Percentiles rank a stretch among this genome's conserved stretches.
phyloP scores from a whole-genome alignment of 2,888 invertebrate genomes.

The Mythimna impura region DNA sequence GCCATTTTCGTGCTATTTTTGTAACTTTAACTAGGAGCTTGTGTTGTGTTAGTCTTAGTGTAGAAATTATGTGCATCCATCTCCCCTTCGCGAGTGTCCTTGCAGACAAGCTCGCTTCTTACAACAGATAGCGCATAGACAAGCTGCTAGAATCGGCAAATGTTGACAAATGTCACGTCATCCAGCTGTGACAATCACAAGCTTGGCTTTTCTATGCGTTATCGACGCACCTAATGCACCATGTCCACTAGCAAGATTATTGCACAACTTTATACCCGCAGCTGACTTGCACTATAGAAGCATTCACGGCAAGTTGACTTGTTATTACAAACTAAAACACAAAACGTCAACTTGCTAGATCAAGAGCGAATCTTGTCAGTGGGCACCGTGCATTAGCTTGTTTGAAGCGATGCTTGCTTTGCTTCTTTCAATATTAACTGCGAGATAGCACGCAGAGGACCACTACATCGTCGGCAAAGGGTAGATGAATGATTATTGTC shows the following conservation, averaged over 20 bases:
- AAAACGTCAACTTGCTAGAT: neutral
- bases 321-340: constrained; percentile 2
- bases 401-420: constrained; percentile 23
- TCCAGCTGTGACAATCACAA: constrained; percentile 10
- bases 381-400: constrained; percentile 31
- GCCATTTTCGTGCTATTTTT: constrained; percentile 88
- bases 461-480: constrained; percentile 58
- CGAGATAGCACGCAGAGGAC: constrained; percentile 19
- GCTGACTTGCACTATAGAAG: neutral
- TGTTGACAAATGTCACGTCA: neutral
- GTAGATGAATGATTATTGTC: constrained; percentile 75
- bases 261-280: constrained; percentile 1
- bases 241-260: constrained; percentile 31
- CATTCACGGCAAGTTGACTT: constrained; percentile 4
- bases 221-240: constrained; percentile 24
- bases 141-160: constrained; percentile 18
- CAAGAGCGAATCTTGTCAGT: constrained; percentile 17
- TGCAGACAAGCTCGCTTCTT: constrained; percentile 36
- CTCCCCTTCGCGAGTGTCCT: constrained; percentile 72
- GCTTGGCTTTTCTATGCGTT: constrained; percentile 20
- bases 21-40: constrained; percentile 86
- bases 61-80: constrained; percentile 71
- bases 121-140: constrained; percentile 6
- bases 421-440: constrained; percentile 1
- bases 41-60: constrained; percentile 88